phyloP scores from a whole-genome alignment of 2,888 invertebrate genomes.

The Iselma pallidipennis region DNA sequence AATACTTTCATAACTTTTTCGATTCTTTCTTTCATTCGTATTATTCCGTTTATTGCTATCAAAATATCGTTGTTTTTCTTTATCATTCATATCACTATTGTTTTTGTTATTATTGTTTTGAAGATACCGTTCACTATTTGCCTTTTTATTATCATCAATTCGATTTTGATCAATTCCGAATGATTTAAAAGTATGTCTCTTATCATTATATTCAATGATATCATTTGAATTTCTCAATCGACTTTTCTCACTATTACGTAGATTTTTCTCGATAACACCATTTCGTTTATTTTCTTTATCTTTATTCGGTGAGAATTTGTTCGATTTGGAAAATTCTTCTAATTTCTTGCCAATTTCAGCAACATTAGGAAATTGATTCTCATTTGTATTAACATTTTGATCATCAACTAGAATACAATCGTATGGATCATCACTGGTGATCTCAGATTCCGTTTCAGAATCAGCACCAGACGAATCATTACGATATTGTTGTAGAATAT shows the following conservation, averaged over 20 bases:
- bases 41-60: conserved; percentile 33
- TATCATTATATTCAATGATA: conserved; percentile 42
- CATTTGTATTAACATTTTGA: conserved; percentile 50
- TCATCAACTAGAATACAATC: conserved; percentile 86
- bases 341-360: conserved; percentile 55
- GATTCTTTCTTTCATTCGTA: conserved; percentile 39
- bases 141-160: conserved; percentile 46
- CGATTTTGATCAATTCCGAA: too few species aligned
- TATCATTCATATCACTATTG: conserved; percentile 30
- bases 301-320: conserved; percentile 52
- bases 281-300: conserved; percentile 38
- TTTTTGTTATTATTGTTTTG: conserved; percentile 29
- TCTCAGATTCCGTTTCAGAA: conserved; percentile 66
- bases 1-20: conserved; percentile 52
- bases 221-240: conserved; percentile 37
- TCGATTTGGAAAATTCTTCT: conserved; percentile 54
- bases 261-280: conserved; percentile 41
- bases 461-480: conserved; percentile 65
- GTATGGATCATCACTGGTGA: conserved; percentile 74
- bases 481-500: conserved; percentile 71
- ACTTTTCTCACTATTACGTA: conserved; percentile 35
- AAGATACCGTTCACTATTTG: conserved; percentile 39
- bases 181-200: conserved; percentile 49
- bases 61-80: conserved; percentile 46
- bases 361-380: conserved; percentile 56